Base-by-base conservation (phyloP, 2,888 invertebrate species). In the Matsumyia berberina region DNA sequence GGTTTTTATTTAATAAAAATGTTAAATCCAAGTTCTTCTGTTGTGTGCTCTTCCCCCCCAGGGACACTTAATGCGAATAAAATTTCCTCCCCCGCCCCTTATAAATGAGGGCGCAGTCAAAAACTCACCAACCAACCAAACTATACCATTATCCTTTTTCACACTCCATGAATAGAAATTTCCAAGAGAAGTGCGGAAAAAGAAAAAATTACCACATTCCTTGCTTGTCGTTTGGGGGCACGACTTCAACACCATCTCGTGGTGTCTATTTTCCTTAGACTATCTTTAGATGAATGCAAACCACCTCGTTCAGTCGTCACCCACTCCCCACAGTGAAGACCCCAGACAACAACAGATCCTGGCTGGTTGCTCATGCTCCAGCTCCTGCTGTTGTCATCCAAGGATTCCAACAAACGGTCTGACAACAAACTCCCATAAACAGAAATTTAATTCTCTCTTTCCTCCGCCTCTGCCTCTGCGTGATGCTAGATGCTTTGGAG, bases 101-200 rank as follows among this genome's bases (percentile, higher is more conserved):
- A 35, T 31, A 51, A 60, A 17, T 51, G 60, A 72, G 4, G 4
- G 2, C 24, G 37, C 72, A 73, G 51, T 53, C 72, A 35, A 69
- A 55, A 29, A 33, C 17, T 69, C 69, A 44, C 69, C 55, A 55
- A 42, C 67, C 53, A 53, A 24, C 24, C 24, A 24, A 24, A 24
- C 24, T 24, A 24, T 37, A 42, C 15, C 66, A 69, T 69, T 69
- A 69, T 69, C 69, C 42, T 57, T 69, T 69, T 44, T 69, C 55
- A 31, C 69, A 69, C 69, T 69, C 44, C 33, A 69, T 69, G 44
- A 69, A 69, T 69, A 44, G 69, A 57, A 69, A 46, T 55, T 69
- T 31, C n/a, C 19, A 37, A 58, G n/a, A n/a, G n/a, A 24, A 9
- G 19, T 1, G 29, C 11, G 17, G 15, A 11, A 49, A 24, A 29